Evolutionary conservation across 2,113 vertebrate species (phyloP).

Genomic region (Pogona vitticeps): DNA sequence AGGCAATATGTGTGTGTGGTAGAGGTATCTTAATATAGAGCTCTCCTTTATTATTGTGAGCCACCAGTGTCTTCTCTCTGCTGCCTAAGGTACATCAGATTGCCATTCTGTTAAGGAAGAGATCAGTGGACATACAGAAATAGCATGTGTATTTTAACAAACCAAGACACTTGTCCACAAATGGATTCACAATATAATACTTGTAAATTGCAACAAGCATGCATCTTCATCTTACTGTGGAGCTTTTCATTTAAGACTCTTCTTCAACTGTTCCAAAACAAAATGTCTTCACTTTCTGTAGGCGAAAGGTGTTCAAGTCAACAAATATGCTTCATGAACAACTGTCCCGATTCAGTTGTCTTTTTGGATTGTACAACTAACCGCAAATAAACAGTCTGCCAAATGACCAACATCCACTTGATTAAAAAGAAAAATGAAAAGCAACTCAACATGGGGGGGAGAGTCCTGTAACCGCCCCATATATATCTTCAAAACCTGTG

Average conservation of each 20-base stretch:
- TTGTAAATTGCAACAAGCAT: constrained; percentile 31
- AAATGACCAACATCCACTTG: constrained; percentile 35
- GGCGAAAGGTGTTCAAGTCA: constrained; percentile 33
- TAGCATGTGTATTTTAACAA: constrained; percentile 8
- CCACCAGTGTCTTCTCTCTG: neutral
- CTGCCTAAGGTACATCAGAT: neutral
- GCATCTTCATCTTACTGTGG: constrained; percentile 19
- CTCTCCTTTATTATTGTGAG: neutral
- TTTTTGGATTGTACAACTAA: constrained; percentile 43
- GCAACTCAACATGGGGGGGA: neutral
- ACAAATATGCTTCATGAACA: constrained; percentile 48
- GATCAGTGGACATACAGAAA: neutral
- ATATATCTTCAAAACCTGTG: constrained; percentile 36
- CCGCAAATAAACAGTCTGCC: neutral
- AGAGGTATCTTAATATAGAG: neutral
- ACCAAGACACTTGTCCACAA: constrained; percentile 7
- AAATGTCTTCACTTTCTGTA: constrained; percentile 42
- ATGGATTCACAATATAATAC: neutral
- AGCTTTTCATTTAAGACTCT: constrained; percentile 30
- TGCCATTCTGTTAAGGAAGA: neutral
- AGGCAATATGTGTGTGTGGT: too few species aligned
- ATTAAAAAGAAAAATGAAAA: constrained; percentile 14
- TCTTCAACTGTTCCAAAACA: constrained; percentile 1
- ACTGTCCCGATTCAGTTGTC: constrained; percentile 24
- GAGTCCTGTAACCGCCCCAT: constrained; percentile 17